Evolutionary conservation across 2,797 vertebrate species (phyloP).

Genomic region (Salarias fasciatus): DNA sequence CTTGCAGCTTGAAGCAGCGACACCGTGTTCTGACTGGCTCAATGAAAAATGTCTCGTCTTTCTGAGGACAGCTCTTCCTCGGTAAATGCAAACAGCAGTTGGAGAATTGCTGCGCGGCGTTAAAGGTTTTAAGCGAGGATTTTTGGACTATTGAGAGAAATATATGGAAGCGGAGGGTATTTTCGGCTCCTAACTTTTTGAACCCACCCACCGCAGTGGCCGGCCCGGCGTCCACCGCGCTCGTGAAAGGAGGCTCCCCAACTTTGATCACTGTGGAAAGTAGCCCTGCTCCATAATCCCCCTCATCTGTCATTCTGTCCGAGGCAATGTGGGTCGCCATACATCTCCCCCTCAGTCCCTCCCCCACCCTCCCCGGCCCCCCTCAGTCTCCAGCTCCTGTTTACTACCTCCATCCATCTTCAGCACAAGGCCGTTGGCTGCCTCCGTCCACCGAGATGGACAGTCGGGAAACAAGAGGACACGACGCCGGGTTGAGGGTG

Average conservation of each 20-base stretch:
- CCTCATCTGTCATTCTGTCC: slow-evolving; percentile 85
- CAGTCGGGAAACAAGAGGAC: slow-evolving; percentile 55
- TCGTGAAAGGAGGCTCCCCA: slow-evolving; percentile 48
- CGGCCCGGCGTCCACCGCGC: slow-evolving; percentile 57
- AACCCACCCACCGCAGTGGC: slow-evolving; percentile 47
- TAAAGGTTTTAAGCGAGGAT: slow-evolving; percentile 19
- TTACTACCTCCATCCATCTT: slow-evolving; percentile 73
- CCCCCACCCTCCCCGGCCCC: slow-evolving; percentile 45
- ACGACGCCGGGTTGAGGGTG: slow-evolving; percentile 24
- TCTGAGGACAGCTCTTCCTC: slow-evolving; percentile 26
- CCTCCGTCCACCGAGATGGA: slow-evolving; percentile 53
- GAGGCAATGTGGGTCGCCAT: slow-evolving; percentile 73
- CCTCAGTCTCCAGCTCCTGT: slow-evolving; percentile 47
- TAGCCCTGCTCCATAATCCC: slow-evolving; percentile 73
- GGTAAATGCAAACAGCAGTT: slow-evolving; percentile 30
- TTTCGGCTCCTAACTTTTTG: slow-evolving; percentile 47
- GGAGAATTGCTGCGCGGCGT: slow-evolving; percentile 25
- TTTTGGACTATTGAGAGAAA: slow-evolving; percentile 45
- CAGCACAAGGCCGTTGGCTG: slow-evolving; percentile 40
- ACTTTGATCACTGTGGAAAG: slow-evolving; percentile 72
- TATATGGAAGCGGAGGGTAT: slow-evolving; percentile 52
- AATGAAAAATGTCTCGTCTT: slow-evolving; percentile 37
- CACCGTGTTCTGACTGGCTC: slow-evolving; percentile 6
- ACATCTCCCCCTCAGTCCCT: slow-evolving; percentile 70
- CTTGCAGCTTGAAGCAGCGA: slow-evolving; percentile 7